Percentiles rank a stretch among this genome's conserved stretches.
These are phyloP conservation scores for Athrips mouffetella DNA, from an alignment of 2,888 invertebrate species.

Conservation along the genomic window DNA sequence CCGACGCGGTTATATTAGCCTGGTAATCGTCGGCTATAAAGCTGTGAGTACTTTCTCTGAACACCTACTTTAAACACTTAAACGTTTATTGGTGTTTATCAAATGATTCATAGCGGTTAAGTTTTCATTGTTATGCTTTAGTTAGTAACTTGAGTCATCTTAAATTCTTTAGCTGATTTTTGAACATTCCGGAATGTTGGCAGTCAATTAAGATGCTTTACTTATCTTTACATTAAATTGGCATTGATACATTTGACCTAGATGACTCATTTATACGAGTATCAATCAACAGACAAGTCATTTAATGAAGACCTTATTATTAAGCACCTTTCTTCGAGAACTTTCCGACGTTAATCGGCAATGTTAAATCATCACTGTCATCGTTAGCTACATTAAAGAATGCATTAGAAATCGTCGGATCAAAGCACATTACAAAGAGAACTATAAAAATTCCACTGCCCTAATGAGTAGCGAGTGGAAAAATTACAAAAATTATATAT, in stretches of 20 bases:
- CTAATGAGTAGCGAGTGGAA: conserved; percentile 43
- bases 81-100: conserved; percentile 22
- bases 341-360: conserved; percentile 1
- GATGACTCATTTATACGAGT: neutral
- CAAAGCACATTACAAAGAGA: conserved; percentile 1
- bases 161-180: too few species aligned
- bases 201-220: too few species aligned
- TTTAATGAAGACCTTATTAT: too few species aligned
- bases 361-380: too few species aligned
- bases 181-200: too few species aligned
- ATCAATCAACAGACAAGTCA: too few species aligned
- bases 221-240: too few species aligned
- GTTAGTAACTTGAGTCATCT: neutral
- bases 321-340: too few species aligned
- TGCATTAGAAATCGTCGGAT: conserved; percentile 16
- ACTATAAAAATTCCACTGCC: conserved; percentile 42
- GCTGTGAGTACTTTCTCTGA: conserved; percentile 48
- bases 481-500: conserved; percentile 38
- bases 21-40: conserved; percentile 31
- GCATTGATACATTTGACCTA: neutral
- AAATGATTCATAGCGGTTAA: conserved; percentile 2
- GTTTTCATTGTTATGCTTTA: neutral
- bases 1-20: conserved; percentile 37
- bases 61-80: conserved; percentile 38
- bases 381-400: conserved; percentile 7